Base-by-base conservation (phyloP, 2,888 invertebrate species). In the Xestia xanthographa region DNA sequence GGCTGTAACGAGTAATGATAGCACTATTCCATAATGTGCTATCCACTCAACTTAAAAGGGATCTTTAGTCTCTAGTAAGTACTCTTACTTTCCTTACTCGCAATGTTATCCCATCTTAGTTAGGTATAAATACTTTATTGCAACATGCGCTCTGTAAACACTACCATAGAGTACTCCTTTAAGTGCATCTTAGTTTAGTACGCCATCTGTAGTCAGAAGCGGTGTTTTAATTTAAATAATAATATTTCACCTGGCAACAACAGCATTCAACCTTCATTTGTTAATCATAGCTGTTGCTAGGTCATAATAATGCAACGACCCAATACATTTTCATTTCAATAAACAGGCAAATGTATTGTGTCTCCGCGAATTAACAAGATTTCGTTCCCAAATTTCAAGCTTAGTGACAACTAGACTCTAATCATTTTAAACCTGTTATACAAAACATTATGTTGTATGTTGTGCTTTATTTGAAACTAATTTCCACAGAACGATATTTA, bases 301-400 rank as follows among this genome's bases (percentile, higher is more conserved):
- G 67, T 82, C 82, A 75, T 71, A 34, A 72, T 78, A 83, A 85
- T 83, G 85, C 85, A 85, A 74, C 69, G 79, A 82, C 82, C 82
- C 58, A 48, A 66, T 74, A n/a, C 69, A 63, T 48, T 74, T 60
- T 73, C 38, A 68, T 84, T 75, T 77, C 56, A 79, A 79, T 69
- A 69, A 58, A 58, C 29, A 38, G 38, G 38, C 43, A 75, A 66
- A n/a, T 63, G 8, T 58, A 78, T 77, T 26, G 50, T 65, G 65
- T 58, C 50, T 63, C 8, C 9, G 50, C 12, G 22, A 69, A 81
- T 70, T 53, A 53, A 4, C 41, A 70, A 45, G n/a, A 70, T 41
- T 75, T 45, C 17, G 20, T 62, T 69, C 14, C 50, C 26, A 20
- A 75, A 48, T 65, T 45, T 11, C 17, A 38, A 53, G 26, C 38